Percentiles rank a stretch among this genome's conserved stretches.
phyloP scores from a whole-genome alignment of 2,113 vertebrate genomes.

The Grus americana region DNA sequence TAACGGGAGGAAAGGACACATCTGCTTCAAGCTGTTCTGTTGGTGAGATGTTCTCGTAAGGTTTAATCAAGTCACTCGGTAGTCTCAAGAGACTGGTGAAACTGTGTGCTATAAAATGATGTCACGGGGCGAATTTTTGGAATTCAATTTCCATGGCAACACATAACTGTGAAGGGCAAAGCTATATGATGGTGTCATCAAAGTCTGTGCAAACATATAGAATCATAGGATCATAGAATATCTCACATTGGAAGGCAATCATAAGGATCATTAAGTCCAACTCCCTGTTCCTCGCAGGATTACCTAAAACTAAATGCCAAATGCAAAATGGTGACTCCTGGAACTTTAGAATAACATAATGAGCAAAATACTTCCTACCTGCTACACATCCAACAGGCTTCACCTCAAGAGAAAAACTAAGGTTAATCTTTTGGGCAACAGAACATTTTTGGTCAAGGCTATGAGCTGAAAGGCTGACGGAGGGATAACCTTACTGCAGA shows the following conservation, averaged over 20 bases:
- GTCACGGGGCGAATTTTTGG: neutral
- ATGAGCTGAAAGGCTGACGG: neutral
- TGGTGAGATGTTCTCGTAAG: neutral
- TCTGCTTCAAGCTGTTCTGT: neutral
- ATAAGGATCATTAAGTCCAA: neutral
- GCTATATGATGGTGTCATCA: no score
- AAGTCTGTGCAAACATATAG: neutral
- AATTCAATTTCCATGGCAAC: neutral
- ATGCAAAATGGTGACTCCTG: neutral
- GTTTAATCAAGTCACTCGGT: neutral
- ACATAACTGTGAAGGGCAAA: fast-evolving
- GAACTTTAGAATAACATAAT: neutral
- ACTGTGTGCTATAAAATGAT: neutral
- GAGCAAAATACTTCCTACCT: neutral
- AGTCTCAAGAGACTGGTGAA: neutral
- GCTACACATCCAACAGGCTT: neutral
- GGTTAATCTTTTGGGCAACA: neutral
- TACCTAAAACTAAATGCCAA: neutral
- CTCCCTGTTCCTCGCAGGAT: neutral
- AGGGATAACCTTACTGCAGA: neutral
- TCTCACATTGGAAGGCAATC: neutral
- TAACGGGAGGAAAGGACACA: neutral
- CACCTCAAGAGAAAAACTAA: neutral
- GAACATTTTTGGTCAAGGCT: neutral
- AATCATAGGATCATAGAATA: neutral